These are phyloP conservation scores for Ferrisia virgata DNA, from an alignment of 2,888 invertebrate species.

Conservation along the genomic window DNA sequence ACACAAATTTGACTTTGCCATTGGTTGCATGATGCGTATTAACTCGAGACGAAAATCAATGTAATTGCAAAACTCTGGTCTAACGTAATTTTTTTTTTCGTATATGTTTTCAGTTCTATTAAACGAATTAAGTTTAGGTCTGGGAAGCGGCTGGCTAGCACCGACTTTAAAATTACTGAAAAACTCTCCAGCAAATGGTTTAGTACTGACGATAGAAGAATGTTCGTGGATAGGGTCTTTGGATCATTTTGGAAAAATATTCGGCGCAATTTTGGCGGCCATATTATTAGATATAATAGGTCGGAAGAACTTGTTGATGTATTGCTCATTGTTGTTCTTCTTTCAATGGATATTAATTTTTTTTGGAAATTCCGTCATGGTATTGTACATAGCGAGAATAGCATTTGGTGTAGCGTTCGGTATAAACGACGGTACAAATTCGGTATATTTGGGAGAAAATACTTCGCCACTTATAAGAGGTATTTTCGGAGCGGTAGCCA, in stretches of 20 bases:
- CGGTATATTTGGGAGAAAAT: not conserved
- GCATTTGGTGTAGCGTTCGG: not conserved
- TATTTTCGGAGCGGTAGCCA: not conserved
- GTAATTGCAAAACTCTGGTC: not conserved
- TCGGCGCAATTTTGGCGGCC: not conserved
- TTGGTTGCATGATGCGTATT: not conserved
- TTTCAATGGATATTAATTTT: not conserved
- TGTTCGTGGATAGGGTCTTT: not conserved
- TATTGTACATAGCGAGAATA: not conserved
- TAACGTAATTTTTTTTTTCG: too few species aligned
- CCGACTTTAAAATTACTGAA: not conserved
- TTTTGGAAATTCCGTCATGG: not conserved
- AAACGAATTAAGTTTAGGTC: not conserved
- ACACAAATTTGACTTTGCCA: too few species aligned
- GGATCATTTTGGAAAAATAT: not conserved
- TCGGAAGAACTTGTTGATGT: not conserved
- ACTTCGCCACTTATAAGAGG: not conserved
- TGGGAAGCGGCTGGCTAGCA: not conserved
- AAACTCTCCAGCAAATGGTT: not conserved
- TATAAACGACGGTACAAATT: slow-evolving; percentile 3
- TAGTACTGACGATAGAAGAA: not conserved
- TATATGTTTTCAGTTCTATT: not conserved
- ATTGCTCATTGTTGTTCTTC: not conserved
- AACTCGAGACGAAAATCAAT: too few species aligned
- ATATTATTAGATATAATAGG: not conserved